phyloP scores from a whole-genome alignment of 2,797 vertebrate species.

The Acrossocheilus wenchowensis region DNA sequence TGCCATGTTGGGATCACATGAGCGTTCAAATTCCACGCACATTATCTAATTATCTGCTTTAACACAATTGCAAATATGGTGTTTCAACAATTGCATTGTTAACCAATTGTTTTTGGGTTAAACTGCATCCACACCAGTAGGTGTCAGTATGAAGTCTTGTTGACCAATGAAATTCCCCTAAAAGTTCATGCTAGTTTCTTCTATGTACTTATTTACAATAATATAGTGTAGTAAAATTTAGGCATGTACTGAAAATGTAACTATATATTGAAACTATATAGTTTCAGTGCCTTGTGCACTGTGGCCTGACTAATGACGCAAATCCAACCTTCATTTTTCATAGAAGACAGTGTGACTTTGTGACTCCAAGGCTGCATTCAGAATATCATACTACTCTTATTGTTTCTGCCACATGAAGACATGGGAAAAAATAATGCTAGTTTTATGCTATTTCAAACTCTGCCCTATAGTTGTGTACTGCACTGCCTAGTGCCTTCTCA shows the following conservation, averaged over 20 bases:
- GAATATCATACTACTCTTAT: background rate
- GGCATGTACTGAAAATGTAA: background rate
- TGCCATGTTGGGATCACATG: background rate
- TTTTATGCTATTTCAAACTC: background rate
- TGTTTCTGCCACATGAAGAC: background rate
- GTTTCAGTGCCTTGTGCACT: background rate
- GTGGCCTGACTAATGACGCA: background rate
- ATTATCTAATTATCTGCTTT: background rate
- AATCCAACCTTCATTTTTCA: background rate
- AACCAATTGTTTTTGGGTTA: background rate
- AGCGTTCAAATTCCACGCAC: background rate
- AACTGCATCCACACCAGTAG: background rate
- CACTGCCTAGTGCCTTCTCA: background rate
- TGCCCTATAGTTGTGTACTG: background rate
- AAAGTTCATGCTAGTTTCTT: too few species aligned
- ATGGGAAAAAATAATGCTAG: background rate
- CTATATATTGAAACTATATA: background rate
- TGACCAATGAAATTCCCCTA: background rate
- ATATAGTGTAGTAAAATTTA: background rate
- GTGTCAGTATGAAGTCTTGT: background rate
- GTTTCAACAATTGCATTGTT: background rate
- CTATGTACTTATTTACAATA: background rate
- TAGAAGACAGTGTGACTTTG: background rate
- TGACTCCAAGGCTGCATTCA: background rate
- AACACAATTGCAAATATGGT: background rate